phyloP scores from a whole-genome alignment of 2,888 invertebrate genomes.

The Eudemis profundana region DNA sequence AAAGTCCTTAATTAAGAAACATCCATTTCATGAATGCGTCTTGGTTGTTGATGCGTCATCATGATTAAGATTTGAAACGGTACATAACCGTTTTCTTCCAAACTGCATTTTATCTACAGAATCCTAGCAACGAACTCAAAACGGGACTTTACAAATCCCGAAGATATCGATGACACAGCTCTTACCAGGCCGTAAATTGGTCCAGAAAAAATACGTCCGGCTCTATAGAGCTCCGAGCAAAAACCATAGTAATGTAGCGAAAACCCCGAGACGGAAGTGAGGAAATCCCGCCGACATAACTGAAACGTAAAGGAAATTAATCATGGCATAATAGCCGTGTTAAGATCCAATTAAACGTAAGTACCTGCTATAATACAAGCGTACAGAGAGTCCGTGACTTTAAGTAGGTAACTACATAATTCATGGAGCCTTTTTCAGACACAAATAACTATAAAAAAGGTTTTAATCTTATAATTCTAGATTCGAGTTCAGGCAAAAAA shows the following conservation, averaged over 20 bases:
- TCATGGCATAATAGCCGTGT: slow-evolving; percentile 20
- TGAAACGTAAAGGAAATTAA: slow-evolving; percentile 35
- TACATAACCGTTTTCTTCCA: too few species aligned
- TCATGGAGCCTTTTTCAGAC: too few species aligned
- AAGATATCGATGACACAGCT: not conserved
- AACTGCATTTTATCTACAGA: too few species aligned
- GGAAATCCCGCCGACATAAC: slow-evolving; percentile 58
- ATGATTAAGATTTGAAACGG: too few species aligned
- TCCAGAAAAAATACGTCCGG: slow-evolving; percentile 53
- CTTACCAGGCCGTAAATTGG: slow-evolving; percentile 6
- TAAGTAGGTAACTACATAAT: not conserved
- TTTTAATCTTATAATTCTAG: too few species aligned
- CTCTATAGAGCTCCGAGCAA: slow-evolving; percentile 50
- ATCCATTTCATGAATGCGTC: too few species aligned
- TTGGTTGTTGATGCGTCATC: too few species aligned
- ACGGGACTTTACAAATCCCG: slow-evolving; percentile 13
- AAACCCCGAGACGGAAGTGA: slow-evolving; percentile 62
- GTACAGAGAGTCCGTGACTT: not conserved
- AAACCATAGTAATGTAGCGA: slow-evolving; percentile 53
- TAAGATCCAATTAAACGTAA: slow-evolving; percentile 29
- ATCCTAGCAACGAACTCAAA: not conserved
- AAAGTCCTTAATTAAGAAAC: too few species aligned
- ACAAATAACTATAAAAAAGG: too few species aligned
- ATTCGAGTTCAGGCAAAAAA: too few species aligned
- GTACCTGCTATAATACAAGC: slow-evolving; percentile 19